Evolutionary conservation across 2,797 vertebrate genomes (phyloP).

Genomic region (Benthosema pterotum): DNA sequence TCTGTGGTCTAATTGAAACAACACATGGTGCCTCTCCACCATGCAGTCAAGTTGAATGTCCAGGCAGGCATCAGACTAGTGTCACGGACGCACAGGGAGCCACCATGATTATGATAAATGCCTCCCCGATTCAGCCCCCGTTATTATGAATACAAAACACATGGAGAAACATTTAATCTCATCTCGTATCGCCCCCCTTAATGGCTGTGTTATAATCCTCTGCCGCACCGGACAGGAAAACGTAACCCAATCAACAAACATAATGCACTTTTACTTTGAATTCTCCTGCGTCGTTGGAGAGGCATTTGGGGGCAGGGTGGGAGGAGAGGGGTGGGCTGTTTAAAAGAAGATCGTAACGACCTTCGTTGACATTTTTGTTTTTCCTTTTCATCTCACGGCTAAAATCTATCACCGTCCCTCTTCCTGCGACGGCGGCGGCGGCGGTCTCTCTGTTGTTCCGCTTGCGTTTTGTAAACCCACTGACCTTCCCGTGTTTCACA

Average conservation of each 20-base stretch:
- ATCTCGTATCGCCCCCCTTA: conserved; percentile 5
- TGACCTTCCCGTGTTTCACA: conserved; percentile 24
- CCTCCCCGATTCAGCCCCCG: conserved; percentile 34
- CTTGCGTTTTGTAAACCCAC: not conserved
- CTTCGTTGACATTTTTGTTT: not conserved
- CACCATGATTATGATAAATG: conserved; percentile 51
- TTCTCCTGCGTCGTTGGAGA: not conserved
- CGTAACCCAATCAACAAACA: conserved; percentile 6
- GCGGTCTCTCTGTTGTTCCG: no score
- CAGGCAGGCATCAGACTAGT: conserved; percentile 54
- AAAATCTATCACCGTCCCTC: no score
- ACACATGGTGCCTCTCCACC: conserved; percentile 58
- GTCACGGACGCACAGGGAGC: conserved; percentile 23
- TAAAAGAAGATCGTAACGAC: no score
- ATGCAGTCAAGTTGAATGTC: conserved; percentile 55
- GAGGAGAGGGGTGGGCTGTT: no score
- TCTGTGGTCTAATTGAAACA: conserved; percentile 67
- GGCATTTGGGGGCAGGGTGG: no score
- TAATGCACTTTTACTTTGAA: not conserved
- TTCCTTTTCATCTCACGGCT: conserved; percentile 15
- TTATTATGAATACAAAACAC: conserved; percentile 16
- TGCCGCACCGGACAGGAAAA: conserved; percentile 4
- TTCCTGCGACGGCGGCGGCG: no score
- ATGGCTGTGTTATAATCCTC: not conserved
- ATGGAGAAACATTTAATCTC: conserved; percentile 32